phyloP scores from a whole-genome alignment of 2,888 invertebrate species.

The Hyposoter didymator region DNA sequence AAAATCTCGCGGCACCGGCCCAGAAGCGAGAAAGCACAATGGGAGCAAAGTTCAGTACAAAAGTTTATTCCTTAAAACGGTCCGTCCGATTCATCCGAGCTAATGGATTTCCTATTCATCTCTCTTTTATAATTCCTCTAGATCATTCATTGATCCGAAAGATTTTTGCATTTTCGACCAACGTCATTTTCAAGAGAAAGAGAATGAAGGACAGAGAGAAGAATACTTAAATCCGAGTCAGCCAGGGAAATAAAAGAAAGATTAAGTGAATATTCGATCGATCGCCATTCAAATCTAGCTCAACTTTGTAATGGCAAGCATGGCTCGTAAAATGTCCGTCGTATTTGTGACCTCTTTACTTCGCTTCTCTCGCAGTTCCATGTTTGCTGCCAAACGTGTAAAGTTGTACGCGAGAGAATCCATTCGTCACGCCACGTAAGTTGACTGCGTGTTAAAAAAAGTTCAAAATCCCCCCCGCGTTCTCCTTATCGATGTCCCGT shows the following conservation, averaged over 20 bases:
- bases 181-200: not conserved
- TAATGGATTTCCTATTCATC: conserved; percentile 77
- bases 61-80: not conserved
- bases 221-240: conserved; percentile 22
- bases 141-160: conserved; percentile 41
- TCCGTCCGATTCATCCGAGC: conserved; percentile 40
- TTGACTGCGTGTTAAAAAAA: not conserved
- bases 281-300: conserved; percentile 45
- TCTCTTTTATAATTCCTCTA: conserved; percentile 71
- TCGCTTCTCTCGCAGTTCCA: not conserved
- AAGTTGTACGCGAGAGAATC: not conserved
- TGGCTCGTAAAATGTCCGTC: conserved; percentile 75
- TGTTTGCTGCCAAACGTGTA: not conserved
- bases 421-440: not conserved
- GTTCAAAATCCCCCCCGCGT: not conserved
- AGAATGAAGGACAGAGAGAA: not conserved
- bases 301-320: conserved; percentile 75
- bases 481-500: not conserved
- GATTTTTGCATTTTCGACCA: conserved; percentile 36
- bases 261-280: conserved; percentile 38
- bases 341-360: conserved; percentile 28
- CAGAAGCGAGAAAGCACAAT: not conserved
- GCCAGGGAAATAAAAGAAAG: not conserved
- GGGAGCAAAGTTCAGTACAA: not conserved
- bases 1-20: conserved; percentile 18